A percentile compares a stretch with the other conserved stretches of the same genome.
Evolutionary conservation across 2,888 invertebrate genomes (phyloP).

Genomic region (Eurytoma californica): DNA sequence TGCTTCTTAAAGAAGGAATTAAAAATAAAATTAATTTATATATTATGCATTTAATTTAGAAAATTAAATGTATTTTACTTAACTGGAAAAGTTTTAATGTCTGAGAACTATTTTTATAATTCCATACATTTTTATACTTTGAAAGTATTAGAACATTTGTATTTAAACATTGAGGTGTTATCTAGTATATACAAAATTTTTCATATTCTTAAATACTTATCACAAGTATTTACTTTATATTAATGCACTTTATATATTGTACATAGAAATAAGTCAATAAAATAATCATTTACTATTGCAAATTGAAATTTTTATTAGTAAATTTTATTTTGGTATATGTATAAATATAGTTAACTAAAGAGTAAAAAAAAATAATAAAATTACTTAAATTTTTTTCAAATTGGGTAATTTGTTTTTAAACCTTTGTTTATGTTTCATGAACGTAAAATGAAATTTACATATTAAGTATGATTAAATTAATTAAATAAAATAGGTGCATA

Average conservation of each 20-base stretch:
- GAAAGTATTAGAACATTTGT: slow-evolving; percentile 1
- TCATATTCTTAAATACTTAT: not conserved
- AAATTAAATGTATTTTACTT: slow-evolving; percentile 1
- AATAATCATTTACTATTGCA: slow-evolving; percentile 1
- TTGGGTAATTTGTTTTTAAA: not conserved
- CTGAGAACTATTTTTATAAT: slow-evolving; percentile 19
- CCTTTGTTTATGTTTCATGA: too few relatives aligned
- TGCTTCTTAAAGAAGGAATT: too few relatives aligned
- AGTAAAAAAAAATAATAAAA: not conserved
- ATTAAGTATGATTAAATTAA: too few relatives aligned
- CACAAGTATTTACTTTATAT: not conserved
- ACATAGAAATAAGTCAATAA: not conserved
- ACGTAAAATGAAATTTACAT: too few relatives aligned
- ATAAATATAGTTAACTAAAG: too few relatives aligned
- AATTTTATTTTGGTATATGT: too few relatives aligned
- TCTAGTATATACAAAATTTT: not conserved
- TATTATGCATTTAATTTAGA: not conserved
- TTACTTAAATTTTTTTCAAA: not conserved
- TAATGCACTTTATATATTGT: slow-evolving; percentile 1
- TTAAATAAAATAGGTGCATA: too few relatives aligned
- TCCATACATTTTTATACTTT: slow-evolving; percentile 10
- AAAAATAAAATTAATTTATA: not conserved
- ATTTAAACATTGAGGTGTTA: not conserved
- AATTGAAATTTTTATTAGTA: too few relatives aligned
- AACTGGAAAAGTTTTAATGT: not conserved